A percentile compares a stretch with the other conserved stretches of the same genome.
Conservation (phyloP, 2,888 invertebrate genomes). For the Mimumesa dahlbomi region DNA sequence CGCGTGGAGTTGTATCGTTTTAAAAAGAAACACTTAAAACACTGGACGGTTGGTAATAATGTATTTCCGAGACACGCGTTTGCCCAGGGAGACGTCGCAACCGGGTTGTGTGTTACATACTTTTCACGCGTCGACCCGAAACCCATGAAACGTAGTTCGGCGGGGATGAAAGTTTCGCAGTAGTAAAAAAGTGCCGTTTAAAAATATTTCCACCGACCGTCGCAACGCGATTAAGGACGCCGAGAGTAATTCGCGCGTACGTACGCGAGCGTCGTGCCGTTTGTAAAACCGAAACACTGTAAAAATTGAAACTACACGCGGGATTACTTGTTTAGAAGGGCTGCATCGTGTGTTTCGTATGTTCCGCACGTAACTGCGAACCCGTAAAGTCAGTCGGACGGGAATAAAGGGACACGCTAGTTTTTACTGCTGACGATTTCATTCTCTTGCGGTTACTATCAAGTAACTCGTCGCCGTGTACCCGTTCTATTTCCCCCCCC, state of each 20-base stretch:
- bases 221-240: constrained; percentile 3
- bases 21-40: too few species aligned
- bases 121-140: too few species aligned
- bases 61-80: too few species aligned
- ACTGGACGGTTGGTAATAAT: too few species aligned
- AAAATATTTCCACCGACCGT: constrained; percentile 20
- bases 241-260: constrained; percentile 23
- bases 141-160: too few species aligned
- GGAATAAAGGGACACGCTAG: constrained; percentile 21
- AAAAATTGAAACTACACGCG: constrained; percentile 34
- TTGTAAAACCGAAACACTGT: not conserved
- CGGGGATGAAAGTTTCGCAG: constrained; percentile 6
- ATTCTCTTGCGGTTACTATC: constrained; percentile 9
- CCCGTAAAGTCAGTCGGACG: constrained; percentile 27
- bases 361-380: constrained; percentile 38
- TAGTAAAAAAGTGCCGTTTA: constrained; percentile 13
- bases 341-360: constrained; percentile 13
- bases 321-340: constrained; percentile 25
- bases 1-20: too few species aligned
- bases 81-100: too few species aligned
- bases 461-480: not conserved
- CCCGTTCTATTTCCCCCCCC: too few species aligned
- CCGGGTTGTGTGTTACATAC: too few species aligned
- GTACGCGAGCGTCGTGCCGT: not conserved
- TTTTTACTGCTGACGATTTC: constrained; percentile 34